phyloP scores from a whole-genome alignment of 2,113 vertebrate species.

The Charina bottae region DNA sequence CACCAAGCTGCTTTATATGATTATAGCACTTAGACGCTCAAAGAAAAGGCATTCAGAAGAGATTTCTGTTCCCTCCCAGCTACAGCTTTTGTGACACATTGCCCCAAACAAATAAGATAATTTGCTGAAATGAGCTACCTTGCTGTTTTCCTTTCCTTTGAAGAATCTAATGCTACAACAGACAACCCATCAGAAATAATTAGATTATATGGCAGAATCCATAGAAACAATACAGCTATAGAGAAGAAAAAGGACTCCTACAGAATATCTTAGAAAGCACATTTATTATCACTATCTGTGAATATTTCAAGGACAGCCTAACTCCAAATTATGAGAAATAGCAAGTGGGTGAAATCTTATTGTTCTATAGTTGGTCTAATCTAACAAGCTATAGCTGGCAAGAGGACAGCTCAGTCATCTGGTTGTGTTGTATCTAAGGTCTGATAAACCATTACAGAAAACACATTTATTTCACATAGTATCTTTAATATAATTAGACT shows the following conservation, averaged over 20 bases:
- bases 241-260: constrained; percentile 55
- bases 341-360: constrained; percentile 55
- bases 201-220: constrained; percentile 70
- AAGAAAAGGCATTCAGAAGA: constrained; percentile 65
- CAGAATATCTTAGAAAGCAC: constrained; percentile 69
- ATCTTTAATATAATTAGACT: constrained; percentile 22
- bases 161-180: constrained; percentile 61
- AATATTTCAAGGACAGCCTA: constrained; percentile 59
- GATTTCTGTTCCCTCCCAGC: constrained; percentile 67
- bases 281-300: constrained; percentile 69
- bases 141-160: constrained; percentile 72
- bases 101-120: constrained; percentile 73
- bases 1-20: constrained; percentile 54
- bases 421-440: constrained; percentile 31
- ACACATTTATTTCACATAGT: not conserved
- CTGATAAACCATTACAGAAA: constrained; percentile 32
- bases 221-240: constrained; percentile 71
- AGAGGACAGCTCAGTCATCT: not conserved
- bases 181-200: constrained; percentile 72
- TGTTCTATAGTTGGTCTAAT: constrained; percentile 59
- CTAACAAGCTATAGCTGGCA: constrained; percentile 45
- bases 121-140: constrained; percentile 71
- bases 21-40: constrained; percentile 61
- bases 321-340: constrained; percentile 68
- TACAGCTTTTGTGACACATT: constrained; percentile 70